phyloP scores from a whole-genome alignment of 2,888 invertebrate species.

The Latrodectus elegans region DNA sequence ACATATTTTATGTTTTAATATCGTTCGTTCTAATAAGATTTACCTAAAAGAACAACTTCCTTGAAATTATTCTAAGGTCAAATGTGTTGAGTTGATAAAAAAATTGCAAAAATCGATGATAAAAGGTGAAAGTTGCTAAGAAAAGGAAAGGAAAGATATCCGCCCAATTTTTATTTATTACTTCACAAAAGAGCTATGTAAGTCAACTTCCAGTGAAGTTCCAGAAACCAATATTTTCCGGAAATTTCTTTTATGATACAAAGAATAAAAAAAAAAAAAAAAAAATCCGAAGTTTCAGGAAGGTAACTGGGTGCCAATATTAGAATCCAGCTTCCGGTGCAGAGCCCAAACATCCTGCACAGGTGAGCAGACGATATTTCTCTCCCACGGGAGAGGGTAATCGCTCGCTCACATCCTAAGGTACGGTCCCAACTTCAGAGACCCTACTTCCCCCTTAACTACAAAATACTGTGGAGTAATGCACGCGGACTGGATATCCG shows the following conservation, averaged over 20 bases:
- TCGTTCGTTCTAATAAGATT: background rate
- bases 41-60: too few species aligned
- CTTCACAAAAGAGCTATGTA: background rate
- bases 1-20: too few species aligned
- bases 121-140: too few species aligned
- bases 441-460: background rate
- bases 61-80: too few species aligned
- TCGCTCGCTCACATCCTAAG: background rate
- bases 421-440: background rate
- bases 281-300: background rate
- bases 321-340: constrained; percentile 44
- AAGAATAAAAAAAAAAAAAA: constrained; percentile 17
- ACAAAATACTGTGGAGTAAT: background rate
- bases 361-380: constrained; percentile 32
- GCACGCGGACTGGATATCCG: background rate
- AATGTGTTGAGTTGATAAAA: too few species aligned
- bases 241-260: constrained; percentile 24
- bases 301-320: constrained; percentile 42
- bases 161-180: background rate
- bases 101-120: too few species aligned
- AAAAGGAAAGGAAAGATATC: too few species aligned
- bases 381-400: background rate
- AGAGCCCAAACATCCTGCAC: constrained; percentile 51
- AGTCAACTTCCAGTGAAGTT: background rate
- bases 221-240: constrained; percentile 34